Percentiles rank a stretch among this genome's conserved stretches.
phyloP scores from a whole-genome alignment of 2,113 vertebrate genomes.

The human (Homo sapiens) region GRCh38 chr11:101261501-101262000 shows the following conservation, averaged over 20 bases:
- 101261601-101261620: neutral
- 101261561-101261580: conserved; percentile 20
- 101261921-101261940: neutral
- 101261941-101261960: neutral
- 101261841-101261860: conserved; percentile 1
- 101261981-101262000: neutral
- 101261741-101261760: neutral
- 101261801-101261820: conserved; percentile 38
- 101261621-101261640: neutral
- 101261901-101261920: neutral
- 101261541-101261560: conserved; percentile 10
- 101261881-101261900: conserved; percentile 4
- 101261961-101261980: neutral
- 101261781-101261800: neutral
- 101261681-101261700: neutral
- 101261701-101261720: neutral
- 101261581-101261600: neutral
- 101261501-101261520: neutral
- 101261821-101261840: neutral
- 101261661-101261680: neutral
- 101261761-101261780: conserved; percentile 14
- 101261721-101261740: neutral
- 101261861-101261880: conserved; percentile 40
- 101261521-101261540: neutral
- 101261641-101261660: conserved; percentile 7